phyloP scores from a whole-genome alignment of 2,888 invertebrate genomes.

The Diadegma fenestrale region DNA sequence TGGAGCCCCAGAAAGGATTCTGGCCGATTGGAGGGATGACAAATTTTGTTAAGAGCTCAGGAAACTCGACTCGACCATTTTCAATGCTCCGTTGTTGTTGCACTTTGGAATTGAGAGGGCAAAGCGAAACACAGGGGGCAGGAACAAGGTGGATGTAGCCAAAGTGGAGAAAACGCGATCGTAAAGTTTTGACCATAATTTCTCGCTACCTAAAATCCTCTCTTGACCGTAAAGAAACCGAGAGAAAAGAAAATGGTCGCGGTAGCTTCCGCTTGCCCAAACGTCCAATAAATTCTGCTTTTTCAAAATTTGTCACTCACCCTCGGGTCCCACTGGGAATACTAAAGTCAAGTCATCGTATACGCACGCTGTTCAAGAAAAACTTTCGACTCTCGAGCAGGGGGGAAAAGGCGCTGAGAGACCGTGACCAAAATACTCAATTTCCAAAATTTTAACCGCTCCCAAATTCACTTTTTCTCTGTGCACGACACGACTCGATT shows the following conservation, averaged over 20 bases:
- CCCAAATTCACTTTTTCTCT: conserved; percentile 1
- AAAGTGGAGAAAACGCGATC: conserved; percentile 37
- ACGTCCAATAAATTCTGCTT: conserved; percentile 55
- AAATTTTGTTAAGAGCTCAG: conserved; percentile 6
- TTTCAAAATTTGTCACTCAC: conserved; percentile 64
- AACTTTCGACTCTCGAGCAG: conserved; percentile 5
- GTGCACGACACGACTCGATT: neutral
- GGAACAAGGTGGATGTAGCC: neutral
- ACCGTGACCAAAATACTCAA: conserved; percentile 17
- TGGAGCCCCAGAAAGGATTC: neutral
- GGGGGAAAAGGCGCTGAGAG: neutral
- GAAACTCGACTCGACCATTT: neutral
- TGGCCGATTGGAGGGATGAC: conserved; percentile 40
- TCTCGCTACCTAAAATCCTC: conserved; percentile 44
- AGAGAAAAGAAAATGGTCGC: conserved; percentile 3
- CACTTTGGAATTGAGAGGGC: neutral
- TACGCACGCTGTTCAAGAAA: neutral
- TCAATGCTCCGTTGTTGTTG: neutral
- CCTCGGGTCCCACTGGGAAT: conserved; percentile 35
- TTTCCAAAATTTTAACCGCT: neutral
- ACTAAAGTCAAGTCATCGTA: conserved; percentile 17
- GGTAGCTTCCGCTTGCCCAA: conserved; percentile 45
- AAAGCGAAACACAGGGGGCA: neutral
- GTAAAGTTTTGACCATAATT: conserved; percentile 57
- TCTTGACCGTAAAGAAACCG: neutral